Base-by-base conservation (phyloP, 2,797 vertebrate species). In the Pseudomugil gertrudae region DNA sequence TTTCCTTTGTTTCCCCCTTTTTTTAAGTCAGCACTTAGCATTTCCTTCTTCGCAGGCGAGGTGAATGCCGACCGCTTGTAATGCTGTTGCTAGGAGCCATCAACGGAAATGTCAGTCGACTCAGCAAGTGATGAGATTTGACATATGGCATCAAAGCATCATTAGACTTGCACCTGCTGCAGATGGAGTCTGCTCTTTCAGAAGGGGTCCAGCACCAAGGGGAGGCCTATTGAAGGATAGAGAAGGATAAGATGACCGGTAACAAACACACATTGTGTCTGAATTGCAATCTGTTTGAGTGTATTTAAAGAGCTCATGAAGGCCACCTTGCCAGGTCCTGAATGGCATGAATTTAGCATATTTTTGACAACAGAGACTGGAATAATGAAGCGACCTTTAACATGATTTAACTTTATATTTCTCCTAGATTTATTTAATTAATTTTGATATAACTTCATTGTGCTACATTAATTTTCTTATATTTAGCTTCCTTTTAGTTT, bases 101-200 rank as follows among this genome's bases (percentile, higher is more conserved):
- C 91, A 92, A 92, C 91, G 89, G 91, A 98, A 97, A 97, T 96
- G 95, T 96, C 96, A 96, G 82, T 95, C 93, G 82, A 94, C 96
- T 93, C 95, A 97, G 95, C 95, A 95, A 96, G 96, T 93, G 95
- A 96, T 94, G 94, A 94, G 94, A 95, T 95, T 95, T 98, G 96
- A 96, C 96, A 98, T 96, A 96, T 96, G 94, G 95, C 96, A 96
- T 97, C 95, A 97, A 96, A 96, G 95, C 92, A 87, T 95, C 95
- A 94, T 97, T 98, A 96, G 95, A 94, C 92, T 89, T 87, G 92
- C 90, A 94, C 95, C 96, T 96, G 95, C 95, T 94, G 93, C 91
- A 95, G 90, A 94, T 87, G 81, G 93, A 90, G 80, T 72, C 88
- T 85, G 88, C 85, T 93, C 93, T 96, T 94, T 95, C 87, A 90